Base-by-base conservation (phyloP, 2,113 vertebrate species). In the Pterocles orientalis region DNA sequence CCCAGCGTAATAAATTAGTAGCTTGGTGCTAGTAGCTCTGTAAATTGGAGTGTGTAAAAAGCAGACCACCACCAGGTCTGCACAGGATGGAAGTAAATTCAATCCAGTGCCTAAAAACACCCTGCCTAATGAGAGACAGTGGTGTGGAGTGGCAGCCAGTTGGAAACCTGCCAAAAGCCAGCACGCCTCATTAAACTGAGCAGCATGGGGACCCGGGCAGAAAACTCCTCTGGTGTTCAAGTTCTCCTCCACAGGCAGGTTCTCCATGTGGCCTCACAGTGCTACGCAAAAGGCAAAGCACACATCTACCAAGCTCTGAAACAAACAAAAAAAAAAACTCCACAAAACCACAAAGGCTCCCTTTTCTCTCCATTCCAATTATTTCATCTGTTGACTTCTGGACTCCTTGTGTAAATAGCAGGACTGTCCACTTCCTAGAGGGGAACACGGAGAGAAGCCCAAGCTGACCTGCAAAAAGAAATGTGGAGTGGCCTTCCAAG, bases 21-120 rank as follows among this genome's bases (percentile, higher is more conserved):
- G 57, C 36, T 73, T 45, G 84, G 89, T 33, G 0, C 39, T 28
- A 57, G 88, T 28, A 57, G 88, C 56, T 82, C 81, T 88, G 73
- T 79, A 92, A 90, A 94, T 15, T 17, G n/a, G 3, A 93, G 85
- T 28, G 61, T 80, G 83, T 91, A 90, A 82, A 80, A 96, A 50
- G 53, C 68, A 95, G 92, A 88, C 72, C 87, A 92, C 90, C 58
- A 45, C 28, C 48, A 62, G 61, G 79, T 64, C 71, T 87, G 76
- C 61, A 41, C 3, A 2, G 54, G 65, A 66, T 62, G 64, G 69
- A 80, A 82, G n/a, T 39, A 87, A 95, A 88, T 82, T 83, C 79
- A 87, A 51, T n/a, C 73, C 79, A 88, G 77, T 3, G 36, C 58
- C 79, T 82, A 82, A 88, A 96, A 75, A 73, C 5, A 6, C 71